phyloP scores from a whole-genome alignment of 1,140 invertebrate genomes.

The Drosophila fuyamai region DNA sequence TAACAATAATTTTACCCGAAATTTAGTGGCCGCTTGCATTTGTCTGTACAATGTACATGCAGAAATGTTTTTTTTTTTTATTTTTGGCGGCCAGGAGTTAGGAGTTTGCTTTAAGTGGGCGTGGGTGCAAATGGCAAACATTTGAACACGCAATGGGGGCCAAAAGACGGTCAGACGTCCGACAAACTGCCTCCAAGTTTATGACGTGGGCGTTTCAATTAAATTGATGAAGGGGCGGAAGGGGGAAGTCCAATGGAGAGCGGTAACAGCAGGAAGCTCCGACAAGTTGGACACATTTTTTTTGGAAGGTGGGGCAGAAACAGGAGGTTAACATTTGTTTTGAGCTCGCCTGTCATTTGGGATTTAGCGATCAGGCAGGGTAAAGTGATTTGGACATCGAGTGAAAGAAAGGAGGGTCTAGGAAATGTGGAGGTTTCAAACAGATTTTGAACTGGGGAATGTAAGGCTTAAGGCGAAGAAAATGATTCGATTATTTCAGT shows the following conservation, averaged over 20 bases:
- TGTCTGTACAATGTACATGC: slow-evolving; percentile 15
- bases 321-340: slow-evolving; percentile 56
- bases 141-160: slow-evolving; percentile 75
- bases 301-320: slow-evolving; percentile 1
- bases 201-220: slow-evolving; percentile 82
- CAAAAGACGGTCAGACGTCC: slow-evolving; percentile 33
- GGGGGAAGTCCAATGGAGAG: slow-evolving; percentile 6
- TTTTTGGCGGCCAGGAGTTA: slow-evolving; percentile 39
- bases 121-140: slow-evolving; percentile 81
- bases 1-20: slow-evolving; percentile 81
- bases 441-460: neutral
- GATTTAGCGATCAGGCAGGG: slow-evolving; percentile 35
- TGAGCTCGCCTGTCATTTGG: slow-evolving; percentile 58
- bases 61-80: slow-evolving; percentile 9
- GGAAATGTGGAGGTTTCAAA: slow-evolving; percentile 8
- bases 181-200: slow-evolving; percentile 66
- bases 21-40: slow-evolving; percentile 72
- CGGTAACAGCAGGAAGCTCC: slow-evolving; percentile 66
- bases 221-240: slow-evolving; percentile 56
- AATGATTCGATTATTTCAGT: too few relatives aligned
- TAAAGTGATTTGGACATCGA: slow-evolving; percentile 27
- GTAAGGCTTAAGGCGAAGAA: neutral
- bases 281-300: slow-evolving; percentile 53
- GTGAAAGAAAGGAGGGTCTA: slow-evolving; percentile 5
- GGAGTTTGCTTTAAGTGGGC: slow-evolving; percentile 59